A percentile compares a stretch with the other conserved stretches of the same genome.
phyloP scores from a whole-genome alignment of 2,113 vertebrate genomes.

The Ardeotis arabs region DNA sequence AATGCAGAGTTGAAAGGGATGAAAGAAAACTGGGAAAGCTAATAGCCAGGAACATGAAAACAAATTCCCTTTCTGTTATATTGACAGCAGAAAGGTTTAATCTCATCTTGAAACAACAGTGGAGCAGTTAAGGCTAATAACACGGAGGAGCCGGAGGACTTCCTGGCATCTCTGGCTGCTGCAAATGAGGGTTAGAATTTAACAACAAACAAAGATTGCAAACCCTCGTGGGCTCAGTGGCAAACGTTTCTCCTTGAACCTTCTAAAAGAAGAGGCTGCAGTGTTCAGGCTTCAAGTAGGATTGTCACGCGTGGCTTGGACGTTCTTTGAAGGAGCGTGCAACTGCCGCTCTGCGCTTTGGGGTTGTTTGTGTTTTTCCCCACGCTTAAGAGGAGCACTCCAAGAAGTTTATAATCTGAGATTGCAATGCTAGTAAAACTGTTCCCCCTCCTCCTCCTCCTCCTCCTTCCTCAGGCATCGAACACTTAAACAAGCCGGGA shows the following conservation, averaged over 20 bases:
- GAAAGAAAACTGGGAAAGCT: neutral
- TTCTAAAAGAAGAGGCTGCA: neutral
- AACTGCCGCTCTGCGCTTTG: neutral
- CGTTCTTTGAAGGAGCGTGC: neutral
- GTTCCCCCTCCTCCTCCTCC: neutral
- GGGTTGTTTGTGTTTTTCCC: neutral
- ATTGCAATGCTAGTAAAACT: neutral
- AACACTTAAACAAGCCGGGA: conserved; percentile 37
- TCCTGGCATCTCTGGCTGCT: neutral
- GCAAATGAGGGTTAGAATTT: neutral
- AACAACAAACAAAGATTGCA: neutral
- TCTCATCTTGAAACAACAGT: neutral
- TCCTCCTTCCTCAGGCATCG: neutral
- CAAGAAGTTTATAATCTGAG: neutral
- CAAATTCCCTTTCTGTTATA: neutral
- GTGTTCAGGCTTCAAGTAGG: neutral
- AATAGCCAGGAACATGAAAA: neutral
- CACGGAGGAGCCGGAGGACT: neutral
- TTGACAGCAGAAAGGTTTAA: neutral
- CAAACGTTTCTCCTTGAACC: neutral
- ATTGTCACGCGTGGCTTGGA: neutral
- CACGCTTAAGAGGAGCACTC: neutral
- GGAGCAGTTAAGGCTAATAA: neutral
- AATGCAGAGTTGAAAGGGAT: neutral
- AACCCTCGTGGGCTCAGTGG: neutral